Evolutionary conservation across 2,113 vertebrate species (phyloP), one percentile per base, ranked within the genome.

Genomic region (Neolamprologus caudopunctatus): DNA sequence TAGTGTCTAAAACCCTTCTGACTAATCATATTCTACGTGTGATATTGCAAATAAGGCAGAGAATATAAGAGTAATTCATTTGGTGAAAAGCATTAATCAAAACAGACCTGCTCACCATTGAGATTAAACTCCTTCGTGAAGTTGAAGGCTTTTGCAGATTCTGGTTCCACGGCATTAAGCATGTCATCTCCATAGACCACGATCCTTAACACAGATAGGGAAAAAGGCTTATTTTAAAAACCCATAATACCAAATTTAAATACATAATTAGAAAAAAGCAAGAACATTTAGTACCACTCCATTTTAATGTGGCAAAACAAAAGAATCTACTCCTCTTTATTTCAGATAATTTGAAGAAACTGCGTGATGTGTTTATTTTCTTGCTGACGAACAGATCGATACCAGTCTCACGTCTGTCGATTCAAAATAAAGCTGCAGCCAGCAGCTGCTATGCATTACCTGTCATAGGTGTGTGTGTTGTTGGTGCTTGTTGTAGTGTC

Each of bases 101-200:
- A 7, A 8, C 63, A 42, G 17, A 98, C 98, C 87, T 95, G 85
- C 26, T 96, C 50, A 0, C 80, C 8, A 5, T 63, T 92, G 58
- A 98, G 93, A 2, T 80, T 9, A 1, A 94, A 97, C 0, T 85
- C 95, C n/a, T 84, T 91, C 16, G 94, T 95, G 94, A 98, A 98
- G 92, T 98, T 93, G 87, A 97, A 98, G 0, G 96, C 45, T 88
- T 85, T 92, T 4, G 97, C 97, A 0, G 97, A 97, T 33, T 84
- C 2, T 0, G 91, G 94, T 0, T 97, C 92, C 1, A 97, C 14
- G 0, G 96, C 94, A 0, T 83, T 11, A 7, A 96, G 88, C 87
- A 97, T 95, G 66, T 94, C 92, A 1, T 96, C 63, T 8, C 97
- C 97, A 2, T 97, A 95, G 0, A 97, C 94, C 42, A 98, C 97